phyloP scores from a whole-genome alignment of 2,888 invertebrate genomes.

The Stenichneumon culpator region DNA sequence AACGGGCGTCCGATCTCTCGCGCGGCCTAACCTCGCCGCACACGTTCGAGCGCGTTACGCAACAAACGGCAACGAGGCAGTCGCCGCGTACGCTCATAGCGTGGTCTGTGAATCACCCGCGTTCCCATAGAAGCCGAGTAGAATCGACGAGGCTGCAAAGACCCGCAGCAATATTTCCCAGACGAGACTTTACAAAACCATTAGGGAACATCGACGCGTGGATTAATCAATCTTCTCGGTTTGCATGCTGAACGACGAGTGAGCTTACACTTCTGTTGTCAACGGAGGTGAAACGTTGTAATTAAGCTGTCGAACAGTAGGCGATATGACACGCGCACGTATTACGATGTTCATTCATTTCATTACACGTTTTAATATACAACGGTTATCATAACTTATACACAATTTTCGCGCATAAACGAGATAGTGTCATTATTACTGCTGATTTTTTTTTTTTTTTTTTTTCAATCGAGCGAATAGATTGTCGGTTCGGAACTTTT shows the following conservation, averaged over 20 bases:
- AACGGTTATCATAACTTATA: background rate
- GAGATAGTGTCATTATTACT: background rate
- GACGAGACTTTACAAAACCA: conserved; percentile 20
- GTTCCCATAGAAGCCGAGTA: conserved; percentile 49
- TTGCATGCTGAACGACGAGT: background rate
- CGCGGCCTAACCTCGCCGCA: conserved; percentile 3
- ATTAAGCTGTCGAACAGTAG: conserved; percentile 2
- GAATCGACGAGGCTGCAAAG: conserved; percentile 32
- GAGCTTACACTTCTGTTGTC: background rate
- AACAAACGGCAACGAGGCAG: conserved; percentile 35
- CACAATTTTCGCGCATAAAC: background rate
- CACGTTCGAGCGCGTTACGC: conserved; percentile 50
- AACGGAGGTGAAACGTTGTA: background rate
- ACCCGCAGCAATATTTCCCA: conserved; percentile 3
- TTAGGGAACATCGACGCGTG: conserved; percentile 39
- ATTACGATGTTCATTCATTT: background rate
- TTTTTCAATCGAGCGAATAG: too few species aligned
- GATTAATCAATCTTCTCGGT: conserved; percentile 27
- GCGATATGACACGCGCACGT: background rate
- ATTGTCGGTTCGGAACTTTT: too few species aligned
- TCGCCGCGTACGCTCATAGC: background rate
- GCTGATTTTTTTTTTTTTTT: too few species aligned
- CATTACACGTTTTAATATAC: background rate
- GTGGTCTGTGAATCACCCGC: conserved; percentile 47
- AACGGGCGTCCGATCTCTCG: conserved; percentile 8